These are phyloP conservation scores for Drosophila jambulina DNA, from an alignment of 1,140 invertebrate genomes.

Conservation along the genomic window DNA sequence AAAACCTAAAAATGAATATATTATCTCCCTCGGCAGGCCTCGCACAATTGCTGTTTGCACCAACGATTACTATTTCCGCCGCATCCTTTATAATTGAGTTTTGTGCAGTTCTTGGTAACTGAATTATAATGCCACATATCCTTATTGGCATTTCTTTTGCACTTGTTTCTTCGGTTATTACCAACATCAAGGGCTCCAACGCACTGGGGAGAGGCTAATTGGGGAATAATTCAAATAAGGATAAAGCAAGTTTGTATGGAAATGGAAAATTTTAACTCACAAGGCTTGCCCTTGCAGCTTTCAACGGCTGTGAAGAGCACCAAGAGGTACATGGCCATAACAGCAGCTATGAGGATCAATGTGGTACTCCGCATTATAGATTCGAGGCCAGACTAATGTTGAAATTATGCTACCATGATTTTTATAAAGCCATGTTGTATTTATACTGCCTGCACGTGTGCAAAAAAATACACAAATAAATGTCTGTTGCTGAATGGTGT, in stretches of 20 bases:
- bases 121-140: slow-evolving; percentile 34
- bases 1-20: neutral
- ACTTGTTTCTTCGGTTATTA: slow-evolving; percentile 17
- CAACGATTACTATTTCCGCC: slow-evolving; percentile 53
- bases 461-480: neutral
- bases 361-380: slow-evolving; percentile 21
- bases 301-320: neutral
- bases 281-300: slow-evolving; percentile 25
- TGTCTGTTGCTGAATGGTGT: neutral
- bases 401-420: slow-evolving; percentile 11
- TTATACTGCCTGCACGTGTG: neutral
- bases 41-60: slow-evolving; percentile 21
- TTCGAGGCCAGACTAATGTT: neutral
- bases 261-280: slow-evolving; percentile 1
- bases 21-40: slow-evolving; percentile 2
- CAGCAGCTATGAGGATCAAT: neutral
- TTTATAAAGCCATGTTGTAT: slow-evolving; percentile 16
- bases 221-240: neutral
- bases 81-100: slow-evolving; percentile 30
- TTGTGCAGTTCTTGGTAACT: slow-evolving; percentile 9
- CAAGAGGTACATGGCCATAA: slow-evolving; percentile 8
- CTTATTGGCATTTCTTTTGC: slow-evolving; percentile 12
- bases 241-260: neutral
- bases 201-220: slow-evolving; percentile 11
- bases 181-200: slow-evolving; percentile 4